These are phyloP conservation scores for Corapipo altera DNA, from an alignment of 2,113 vertebrate genomes.

Conservation along the genomic window DNA sequence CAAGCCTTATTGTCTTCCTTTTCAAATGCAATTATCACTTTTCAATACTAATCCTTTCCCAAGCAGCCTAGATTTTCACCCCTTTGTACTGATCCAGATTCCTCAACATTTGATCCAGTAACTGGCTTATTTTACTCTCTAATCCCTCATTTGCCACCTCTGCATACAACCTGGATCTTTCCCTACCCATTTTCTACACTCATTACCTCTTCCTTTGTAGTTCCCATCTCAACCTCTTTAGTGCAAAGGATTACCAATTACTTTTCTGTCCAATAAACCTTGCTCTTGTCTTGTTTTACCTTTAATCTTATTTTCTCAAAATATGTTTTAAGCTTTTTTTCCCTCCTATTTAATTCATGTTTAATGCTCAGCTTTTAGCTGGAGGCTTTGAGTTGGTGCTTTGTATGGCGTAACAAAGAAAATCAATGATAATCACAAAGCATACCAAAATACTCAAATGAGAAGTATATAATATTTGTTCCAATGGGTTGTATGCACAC, in stretches of 20 bases:
- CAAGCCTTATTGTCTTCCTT: constrained; percentile 11
- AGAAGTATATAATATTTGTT: not conserved
- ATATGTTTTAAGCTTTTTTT: not conserved
- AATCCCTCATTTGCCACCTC: not conserved
- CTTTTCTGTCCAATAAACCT: constrained; percentile 7
- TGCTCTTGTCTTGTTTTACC: constrained; percentile 3
- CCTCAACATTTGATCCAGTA: constrained; percentile 22
- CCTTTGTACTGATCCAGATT: constrained; percentile 38
- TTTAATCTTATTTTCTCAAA: constrained; percentile 40
- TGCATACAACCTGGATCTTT: not conserved
- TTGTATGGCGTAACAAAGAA: not conserved
- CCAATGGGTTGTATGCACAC: not conserved
- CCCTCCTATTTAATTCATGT: constrained; percentile 5
- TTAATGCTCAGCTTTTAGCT: constrained; percentile 1
- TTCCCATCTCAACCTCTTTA: not conserved
- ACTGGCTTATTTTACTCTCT: constrained; percentile 31
- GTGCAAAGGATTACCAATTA: constrained; percentile 7
- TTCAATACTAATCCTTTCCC: constrained; percentile 38
- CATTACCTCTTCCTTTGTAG: not conserved
- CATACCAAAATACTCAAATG: not conserved
- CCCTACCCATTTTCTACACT: not conserved
- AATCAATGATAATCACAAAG: constrained; percentile 20
- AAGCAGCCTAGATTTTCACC: constrained; percentile 36
- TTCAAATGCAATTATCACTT: constrained; percentile 26
- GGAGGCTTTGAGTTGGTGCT: not conserved